Evolutionary conservation across 2,797 vertebrate genomes (phyloP).

Genomic region (Rousettus madagascariensis): DNA sequence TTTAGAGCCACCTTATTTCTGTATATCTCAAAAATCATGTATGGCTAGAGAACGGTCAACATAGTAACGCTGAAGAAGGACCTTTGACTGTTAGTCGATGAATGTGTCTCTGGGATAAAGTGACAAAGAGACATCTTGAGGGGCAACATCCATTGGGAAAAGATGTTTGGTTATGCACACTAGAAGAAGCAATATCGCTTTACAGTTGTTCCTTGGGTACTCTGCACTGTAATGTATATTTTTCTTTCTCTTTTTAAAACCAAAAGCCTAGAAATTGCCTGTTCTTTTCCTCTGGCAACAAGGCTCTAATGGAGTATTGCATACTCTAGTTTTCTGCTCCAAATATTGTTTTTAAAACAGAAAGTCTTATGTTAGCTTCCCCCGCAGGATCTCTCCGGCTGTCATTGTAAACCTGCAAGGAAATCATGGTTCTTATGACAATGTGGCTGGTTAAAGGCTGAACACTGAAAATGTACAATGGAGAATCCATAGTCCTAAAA

Average conservation of each 20-base stretch:
- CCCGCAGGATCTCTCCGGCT: neutral
- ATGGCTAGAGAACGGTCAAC: neutral
- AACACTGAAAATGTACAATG: conserved; percentile 69
- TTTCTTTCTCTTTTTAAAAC: conserved; percentile 12
- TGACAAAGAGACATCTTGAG: neutral
- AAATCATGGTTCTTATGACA: conserved; percentile 20
- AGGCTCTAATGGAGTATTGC: neutral
- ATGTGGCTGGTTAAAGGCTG: conserved; percentile 69
- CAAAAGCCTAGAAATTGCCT: neutral
- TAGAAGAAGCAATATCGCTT: neutral
- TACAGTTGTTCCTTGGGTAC: neutral
- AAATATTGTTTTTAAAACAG: conserved; percentile 45
- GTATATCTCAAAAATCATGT: neutral
- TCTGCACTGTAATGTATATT: neutral
- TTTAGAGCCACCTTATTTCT: neutral
- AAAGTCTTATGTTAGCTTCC: neutral
- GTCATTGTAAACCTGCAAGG: conserved; percentile 50
- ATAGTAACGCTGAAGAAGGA: neutral
- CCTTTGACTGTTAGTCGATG: neutral
- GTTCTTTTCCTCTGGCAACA: conserved; percentile 15
- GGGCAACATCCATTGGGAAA: neutral
- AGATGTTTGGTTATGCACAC: neutral
- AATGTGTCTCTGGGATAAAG: neutral
- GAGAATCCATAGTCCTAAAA: conserved; percentile 78
- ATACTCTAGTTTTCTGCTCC: neutral